These are phyloP conservation scores for Microtus richardsoni DNA, from an alignment of 2,113 vertebrate species.

Conservation along the genomic window DNA sequence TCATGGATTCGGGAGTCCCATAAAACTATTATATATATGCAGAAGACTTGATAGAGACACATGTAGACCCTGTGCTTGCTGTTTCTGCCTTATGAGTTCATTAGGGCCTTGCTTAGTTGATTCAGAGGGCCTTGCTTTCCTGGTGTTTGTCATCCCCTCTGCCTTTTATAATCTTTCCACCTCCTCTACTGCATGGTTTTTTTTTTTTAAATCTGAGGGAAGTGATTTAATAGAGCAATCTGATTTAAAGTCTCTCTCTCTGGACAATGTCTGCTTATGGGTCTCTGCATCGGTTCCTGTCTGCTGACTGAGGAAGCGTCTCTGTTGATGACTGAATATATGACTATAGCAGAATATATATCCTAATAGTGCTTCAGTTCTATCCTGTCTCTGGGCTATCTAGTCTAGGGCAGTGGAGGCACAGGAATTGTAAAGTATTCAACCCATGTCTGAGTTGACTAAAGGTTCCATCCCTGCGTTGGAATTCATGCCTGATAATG, in stretches of 20 bases:
- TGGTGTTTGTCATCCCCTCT: background rate
- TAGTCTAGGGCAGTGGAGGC: background rate
- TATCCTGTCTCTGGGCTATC: background rate
- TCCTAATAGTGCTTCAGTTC: no score
- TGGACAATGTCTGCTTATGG: background rate
- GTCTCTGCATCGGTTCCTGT: background rate
- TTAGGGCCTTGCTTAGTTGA: background rate
- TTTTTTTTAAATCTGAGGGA: background rate
- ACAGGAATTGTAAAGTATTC: background rate
- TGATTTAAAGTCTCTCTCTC: background rate
- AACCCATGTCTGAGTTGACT: background rate
- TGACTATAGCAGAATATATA: background rate
- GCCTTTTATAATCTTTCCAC: background rate
- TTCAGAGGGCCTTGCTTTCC: background rate
- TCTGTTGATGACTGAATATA: background rate
- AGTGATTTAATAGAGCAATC: background rate
- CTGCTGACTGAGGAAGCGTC: background rate
- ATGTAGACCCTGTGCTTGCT: background rate
- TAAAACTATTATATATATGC: background rate
- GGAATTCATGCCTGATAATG: background rate
- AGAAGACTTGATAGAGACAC: no score
- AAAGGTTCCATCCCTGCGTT: background rate
- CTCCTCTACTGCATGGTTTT: background rate
- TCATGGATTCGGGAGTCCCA: background rate
- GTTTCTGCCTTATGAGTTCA: background rate